A percentile compares a stretch with the other conserved stretches of the same genome.
These are phyloP conservation scores for Coregonus clupeaformis DNA, from an alignment of 2,113 vertebrate species.

Conservation along the genomic window DNA sequence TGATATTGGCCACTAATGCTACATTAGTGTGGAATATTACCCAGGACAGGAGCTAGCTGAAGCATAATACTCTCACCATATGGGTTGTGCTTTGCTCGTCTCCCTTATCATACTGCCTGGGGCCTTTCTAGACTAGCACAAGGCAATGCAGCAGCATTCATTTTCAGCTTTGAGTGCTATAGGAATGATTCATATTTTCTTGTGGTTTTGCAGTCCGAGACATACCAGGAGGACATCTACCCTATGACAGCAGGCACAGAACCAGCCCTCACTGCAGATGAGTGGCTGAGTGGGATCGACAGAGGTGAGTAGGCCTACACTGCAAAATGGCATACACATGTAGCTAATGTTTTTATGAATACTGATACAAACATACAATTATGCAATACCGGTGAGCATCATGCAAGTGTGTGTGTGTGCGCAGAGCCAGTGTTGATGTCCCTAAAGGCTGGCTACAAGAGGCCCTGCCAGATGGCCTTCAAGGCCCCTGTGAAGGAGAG, in stretches of 20 bases:
- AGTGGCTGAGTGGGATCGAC: slow-evolving; percentile 84
- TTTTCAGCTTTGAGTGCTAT: background rate
- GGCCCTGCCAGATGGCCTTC: slow-evolving; percentile 70
- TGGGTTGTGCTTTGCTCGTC: background rate
- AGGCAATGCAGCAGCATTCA: too few species aligned
- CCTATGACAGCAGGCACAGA: slow-evolving; percentile 83
- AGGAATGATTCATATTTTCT: background rate
- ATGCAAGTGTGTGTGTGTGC: background rate
- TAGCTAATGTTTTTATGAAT: too few species aligned
- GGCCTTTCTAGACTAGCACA: background rate
- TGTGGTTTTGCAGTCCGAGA: slow-evolving; percentile 75
- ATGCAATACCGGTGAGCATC: background rate
- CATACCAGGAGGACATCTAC: slow-evolving; percentile 86
- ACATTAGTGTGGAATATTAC: background rate
- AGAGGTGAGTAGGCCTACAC: slow-evolving; percentile 65
- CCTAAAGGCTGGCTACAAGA: slow-evolving; percentile 82
- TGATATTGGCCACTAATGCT: background rate
- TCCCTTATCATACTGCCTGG: background rate
- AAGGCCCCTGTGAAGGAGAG: slow-evolving; percentile 79
- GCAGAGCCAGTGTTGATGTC: slow-evolving; percentile 84
- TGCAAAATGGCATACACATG: background rate
- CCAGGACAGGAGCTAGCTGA: background rate
- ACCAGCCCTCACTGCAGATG: slow-evolving; percentile 77
- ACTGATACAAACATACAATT: background rate
- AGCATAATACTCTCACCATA: background rate